Evolutionary conservation across 1,140 invertebrate genomes (phyloP), one percentile per base, ranked within the genome.

Genomic region (Heliconius himera): DNA sequence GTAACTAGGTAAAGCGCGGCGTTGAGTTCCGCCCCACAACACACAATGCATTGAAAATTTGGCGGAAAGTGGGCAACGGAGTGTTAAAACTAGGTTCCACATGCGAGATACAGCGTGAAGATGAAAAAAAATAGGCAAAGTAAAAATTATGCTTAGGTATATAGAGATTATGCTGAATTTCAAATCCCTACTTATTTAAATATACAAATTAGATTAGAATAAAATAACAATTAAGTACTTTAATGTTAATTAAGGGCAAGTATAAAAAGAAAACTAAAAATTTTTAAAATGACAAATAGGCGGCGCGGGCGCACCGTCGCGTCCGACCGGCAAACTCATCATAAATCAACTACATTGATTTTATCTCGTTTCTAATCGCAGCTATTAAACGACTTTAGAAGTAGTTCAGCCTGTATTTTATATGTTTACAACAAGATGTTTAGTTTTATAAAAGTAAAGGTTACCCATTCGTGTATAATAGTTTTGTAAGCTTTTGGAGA

Each of bases 261-360:
- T 29, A 66, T 66, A 66, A 29, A 29, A 29, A 29, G 4, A 5
- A 75, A 51, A 51, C 18, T 18, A 49, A 76, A 74, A 56, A 33
- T 8, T 72, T 72, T 70, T 41, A 38, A 78, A 72, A 54, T 72
- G 51, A 72, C 70, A 78, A 78, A 60, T 73, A 76, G 70, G 33
- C 79, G 60, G 79, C 74, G 78, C 78, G 56, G 73, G 56, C 74
- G 66, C 78, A 76, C 81, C 80, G 84, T 81, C 84, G 81, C 60
- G 60, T 66, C 13, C 22, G 60, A 76, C 71, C 41, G 77, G 83
- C 74, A 20, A 26, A 66, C 83, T 85, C 81, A 80, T 83, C 82
- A 84, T 86, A 84, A 84, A 86, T 86, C 83, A 86, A 83, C 74
- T 82, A 80, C 73, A 49, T 77, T 78, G 85, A 86, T 86, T 80